These are phyloP conservation scores for Limnothrissa miodon DNA, from an alignment of 2,113 vertebrate genomes.

Conservation along the genomic window DNA sequence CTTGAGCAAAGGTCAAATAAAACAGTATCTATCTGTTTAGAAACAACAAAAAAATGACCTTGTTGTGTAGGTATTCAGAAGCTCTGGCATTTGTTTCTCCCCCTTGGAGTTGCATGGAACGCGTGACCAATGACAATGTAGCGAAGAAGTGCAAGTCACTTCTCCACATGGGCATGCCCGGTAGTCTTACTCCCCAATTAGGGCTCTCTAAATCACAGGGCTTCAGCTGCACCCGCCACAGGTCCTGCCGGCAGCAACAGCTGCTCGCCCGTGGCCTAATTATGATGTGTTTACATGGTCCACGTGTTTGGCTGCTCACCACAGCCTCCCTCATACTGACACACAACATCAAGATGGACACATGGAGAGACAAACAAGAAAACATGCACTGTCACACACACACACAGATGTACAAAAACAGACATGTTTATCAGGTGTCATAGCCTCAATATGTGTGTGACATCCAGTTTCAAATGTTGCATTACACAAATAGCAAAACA, in stretches of 20 bases:
- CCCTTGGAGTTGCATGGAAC: neutral
- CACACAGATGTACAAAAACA: neutral
- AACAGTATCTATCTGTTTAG: neutral
- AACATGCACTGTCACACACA: neutral
- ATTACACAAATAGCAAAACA: neutral
- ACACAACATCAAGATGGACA: neutral
- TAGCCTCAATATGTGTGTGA: neutral
- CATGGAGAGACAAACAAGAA: neutral
- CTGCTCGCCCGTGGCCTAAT: neutral
- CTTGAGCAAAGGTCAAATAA: neutral
- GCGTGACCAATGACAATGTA: neutral
- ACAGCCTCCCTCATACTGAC: neutral
- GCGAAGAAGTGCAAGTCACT: neutral
- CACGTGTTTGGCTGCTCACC: neutral
- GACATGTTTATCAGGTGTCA: no score
- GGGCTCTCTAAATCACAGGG: neutral
- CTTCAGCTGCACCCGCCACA: neutral
- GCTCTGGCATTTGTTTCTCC: neutral
- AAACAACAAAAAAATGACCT: neutral
- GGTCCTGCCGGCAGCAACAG: neutral
- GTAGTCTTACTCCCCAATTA: neutral
- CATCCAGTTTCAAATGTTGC: neutral
- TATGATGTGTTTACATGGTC: neutral
- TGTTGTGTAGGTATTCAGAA: neutral
- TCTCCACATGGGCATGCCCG: neutral